Evolutionary conservation across 53 echinoderm and acorn worm genomes (phyloP), one percentile per base, ranked within the genome.

Genomic region (Antedon mediterranea): DNA sequence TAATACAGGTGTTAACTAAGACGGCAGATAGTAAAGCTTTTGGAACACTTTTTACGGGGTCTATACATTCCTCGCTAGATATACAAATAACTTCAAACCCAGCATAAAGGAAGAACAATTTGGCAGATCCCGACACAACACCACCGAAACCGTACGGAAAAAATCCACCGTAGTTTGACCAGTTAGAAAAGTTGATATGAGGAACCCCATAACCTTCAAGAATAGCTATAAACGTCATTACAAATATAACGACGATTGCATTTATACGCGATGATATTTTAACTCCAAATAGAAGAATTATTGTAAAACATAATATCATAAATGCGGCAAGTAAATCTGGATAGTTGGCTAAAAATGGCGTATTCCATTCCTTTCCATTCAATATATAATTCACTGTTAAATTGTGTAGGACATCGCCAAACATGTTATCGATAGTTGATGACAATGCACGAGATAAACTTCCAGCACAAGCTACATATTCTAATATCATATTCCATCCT

Each of bases 71-170:
- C 43, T 91, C 91, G 28, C 84, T 80, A 0, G 91, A 86, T 33
- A 86, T 84, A 28, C 88, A 79, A 20, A 91, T 91, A 37, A 82
- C 78, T 42, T 91, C 91, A 74, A 91, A 91, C 0, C 91, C 91
- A 26, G 78, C 75, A 78, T 73, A 91, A 18, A 86, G 86, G 79
- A 81, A 91, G 75, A 91, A 88, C 37, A 86, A 88, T 3, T 81
- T 83, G 1, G 88, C 88, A 4, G 91, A 86, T 0, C 88, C 91
- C 1, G 83, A 73, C 14, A 88, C 31, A 4, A 82, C 43, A 3
- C 91, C 91, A 0, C 29, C 29, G 29, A 85, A 14, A 0, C 91
- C 91, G 34, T 76, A 84, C 4, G 91, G 91, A 18, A 79, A 29
- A 30, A 91, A 88, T 20, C 88, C 82, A 3, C 84, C 71, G 29